A percentile compares a stretch with the other conserved stretches of the same genome.
Evolutionary conservation across 2,113 vertebrate genomes (phyloP).

Genomic region (Plotosus lineatus): DNA sequence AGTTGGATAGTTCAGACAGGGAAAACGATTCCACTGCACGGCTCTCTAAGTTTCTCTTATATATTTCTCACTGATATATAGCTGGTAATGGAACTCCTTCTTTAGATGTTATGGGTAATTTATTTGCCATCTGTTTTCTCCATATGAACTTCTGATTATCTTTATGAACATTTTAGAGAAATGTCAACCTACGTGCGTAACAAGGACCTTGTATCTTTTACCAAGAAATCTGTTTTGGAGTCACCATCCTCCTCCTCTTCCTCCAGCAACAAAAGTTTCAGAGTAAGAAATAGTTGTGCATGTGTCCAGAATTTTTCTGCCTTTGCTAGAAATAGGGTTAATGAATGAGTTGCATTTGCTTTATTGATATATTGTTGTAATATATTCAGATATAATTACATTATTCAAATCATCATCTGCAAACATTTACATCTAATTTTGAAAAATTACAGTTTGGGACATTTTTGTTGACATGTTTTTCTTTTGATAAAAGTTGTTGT

Average conservation of each 20-base stretch:
- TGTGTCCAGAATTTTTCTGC: conserved; percentile 3
- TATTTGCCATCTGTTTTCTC: conserved; percentile 54
- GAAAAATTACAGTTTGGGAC: background rate
- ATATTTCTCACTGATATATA: background rate
- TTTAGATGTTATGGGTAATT: background rate
- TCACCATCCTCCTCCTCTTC: conserved; percentile 91
- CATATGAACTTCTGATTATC: background rate
- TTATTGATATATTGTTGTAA: background rate
- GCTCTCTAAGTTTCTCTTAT: background rate
- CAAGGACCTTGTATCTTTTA: conserved; percentile 85
- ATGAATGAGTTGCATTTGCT: background rate
- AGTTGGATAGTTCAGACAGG: conserved; percentile 17
- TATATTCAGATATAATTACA: background rate
- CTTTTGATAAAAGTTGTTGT: background rate
- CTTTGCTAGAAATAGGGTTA: background rate
- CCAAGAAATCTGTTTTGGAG: conserved; percentile 88
- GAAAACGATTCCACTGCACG: conserved; percentile 4
- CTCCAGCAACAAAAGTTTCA: conserved; percentile 87
- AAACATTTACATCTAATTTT: background rate
- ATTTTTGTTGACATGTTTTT: no score
- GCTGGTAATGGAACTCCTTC: background rate
- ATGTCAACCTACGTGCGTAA: conserved; percentile 91
- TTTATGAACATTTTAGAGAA: conserved; percentile 52
- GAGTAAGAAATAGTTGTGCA: conserved; percentile 79
- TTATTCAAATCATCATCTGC: background rate